Base-by-base conservation (phyloP, 2,113 vertebrate species). In the Chascanopsetta lugubris region DNA sequence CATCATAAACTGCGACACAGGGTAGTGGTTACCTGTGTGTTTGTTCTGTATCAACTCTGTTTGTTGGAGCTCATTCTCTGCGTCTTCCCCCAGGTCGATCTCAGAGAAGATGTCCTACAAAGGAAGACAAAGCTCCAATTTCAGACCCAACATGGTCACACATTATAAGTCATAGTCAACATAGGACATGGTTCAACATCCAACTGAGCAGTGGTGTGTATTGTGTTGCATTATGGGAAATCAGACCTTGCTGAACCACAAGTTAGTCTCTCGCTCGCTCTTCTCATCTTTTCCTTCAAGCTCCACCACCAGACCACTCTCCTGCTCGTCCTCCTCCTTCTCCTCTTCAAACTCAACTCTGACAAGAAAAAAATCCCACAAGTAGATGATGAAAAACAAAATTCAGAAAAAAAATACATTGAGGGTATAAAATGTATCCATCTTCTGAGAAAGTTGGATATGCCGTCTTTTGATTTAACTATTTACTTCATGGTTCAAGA, bases 241-340 rank as follows among this genome's bases (percentile, higher is more conserved):
- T n/a, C 80, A 61, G 77, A 96, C 97, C 93, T 99, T 99, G 69
- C 94, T 95, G 8, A 99, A 99, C 97, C 97, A 99, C 75, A 99
- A 72, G 85, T 54, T 92, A 26, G 94, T 91, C 69, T 94, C 93
- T 7, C 80, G 93, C 43, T 96, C 90, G 55, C 84, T 89, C 68
- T 93, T 92, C 61, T 94, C 93, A 0, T 92, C 87, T 63, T 95
- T 95, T 71, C 89, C 93, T 64, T 97, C 96, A 22, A 98, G 64
- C 0, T 95, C 91, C 11, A 97, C 94, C 72, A 99, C 59, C 69
- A 99, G 75, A 1, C 95, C 93, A 57, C 95, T 49, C 90, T 30
- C 89, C 70, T 18, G 84, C 1, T 51, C 90, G 12, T 92, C 91
- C 1, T 87, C 79, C 61, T 77, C 78, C 1, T 89, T 85, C 0